Base-by-base conservation (phyloP, 2,797 vertebrate species). In the Fratercula arctica region DNA sequence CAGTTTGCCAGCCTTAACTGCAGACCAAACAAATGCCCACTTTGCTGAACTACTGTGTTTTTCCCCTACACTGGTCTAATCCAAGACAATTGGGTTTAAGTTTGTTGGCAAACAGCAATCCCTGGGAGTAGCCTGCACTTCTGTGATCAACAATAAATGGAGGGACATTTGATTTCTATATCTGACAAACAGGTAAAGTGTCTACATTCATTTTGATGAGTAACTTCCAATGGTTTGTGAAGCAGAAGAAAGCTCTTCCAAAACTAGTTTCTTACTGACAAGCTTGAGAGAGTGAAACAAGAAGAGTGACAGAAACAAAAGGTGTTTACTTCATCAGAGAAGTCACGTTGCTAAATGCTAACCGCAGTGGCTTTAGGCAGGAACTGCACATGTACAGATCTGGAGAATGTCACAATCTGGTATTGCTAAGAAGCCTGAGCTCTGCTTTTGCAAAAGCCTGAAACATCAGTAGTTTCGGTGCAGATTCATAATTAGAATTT, bases 401-500 rank as follows among this genome's bases (percentile, higher is more conserved):
- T 78, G 93, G 88, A 93, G 92, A 96, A 84, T 96, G 96, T 96
- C 96, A 95, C 94, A 95, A 93, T 85, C 85, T 67, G 43, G 28
- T 86, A 31, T 91, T 73, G 87, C 94, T 79, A 84, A 93, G 91
- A 92, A 57, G 68, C 35, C 43, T 68, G 39, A 89, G 63, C 59
- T 87, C 79, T 84, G 80, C 69, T 87, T 96, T 85, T 96, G 93
- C 95, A 96, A 91, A 92, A 87, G 54, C 66, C 59, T 72, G 86
- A 94, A 93, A 87, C 64, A 89, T 70, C 54, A 53, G 67, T 79
- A 26, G 18, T 68, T 87, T 74, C 54, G 75, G n/a, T 76, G 78
- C 59, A 94, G 54, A 85, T 73, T 63, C 63, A 63, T 87, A 88
- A 68, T 69, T 48, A 82, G 45, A 86, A 53, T 31, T 70, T 84